Percentiles rank a stretch among this genome's conserved stretches.
Evolutionary conservation across 2,888 invertebrate genomes (phyloP).

Genomic region (Epinotia brunnichana): DNA sequence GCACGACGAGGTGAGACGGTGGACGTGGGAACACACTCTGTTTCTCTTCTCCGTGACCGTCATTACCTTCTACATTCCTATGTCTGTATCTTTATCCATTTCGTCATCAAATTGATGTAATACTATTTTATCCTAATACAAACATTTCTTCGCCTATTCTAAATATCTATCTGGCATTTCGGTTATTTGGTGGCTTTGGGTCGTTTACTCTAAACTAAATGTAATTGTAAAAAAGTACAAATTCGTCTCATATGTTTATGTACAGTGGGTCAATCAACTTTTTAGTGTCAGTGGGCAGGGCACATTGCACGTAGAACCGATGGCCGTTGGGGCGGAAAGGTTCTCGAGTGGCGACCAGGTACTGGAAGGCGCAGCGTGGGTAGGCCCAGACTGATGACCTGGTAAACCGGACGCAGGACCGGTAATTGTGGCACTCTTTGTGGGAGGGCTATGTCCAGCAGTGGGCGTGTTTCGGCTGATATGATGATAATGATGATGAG

Average conservation of each 20-base stretch:
- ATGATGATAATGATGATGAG: too few species aligned
- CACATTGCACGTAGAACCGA: too few species aligned
- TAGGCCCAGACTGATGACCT: too few species aligned
- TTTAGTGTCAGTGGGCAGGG: too few species aligned
- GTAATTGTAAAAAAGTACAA: neutral
- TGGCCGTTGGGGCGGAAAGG: too few species aligned
- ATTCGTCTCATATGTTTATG: neutral
- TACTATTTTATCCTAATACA: neutral
- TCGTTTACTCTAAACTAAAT: neutral
- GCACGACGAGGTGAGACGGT: constrained; percentile 53
- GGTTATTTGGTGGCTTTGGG: neutral
- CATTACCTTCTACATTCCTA: neutral
- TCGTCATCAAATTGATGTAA: neutral
- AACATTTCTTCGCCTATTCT: constrained; percentile 1
- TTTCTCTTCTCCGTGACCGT: constrained; percentile 5
- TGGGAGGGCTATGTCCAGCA: too few species aligned
- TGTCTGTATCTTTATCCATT: neutral
- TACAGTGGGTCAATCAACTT: neutral
- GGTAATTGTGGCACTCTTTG: too few species aligned
- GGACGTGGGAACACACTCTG: constrained; percentile 9
- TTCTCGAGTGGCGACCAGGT: too few species aligned
- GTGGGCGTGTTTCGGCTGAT: too few species aligned
- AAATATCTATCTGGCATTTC: constrained; percentile 6
- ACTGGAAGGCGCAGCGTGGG: too few species aligned
- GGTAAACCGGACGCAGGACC: too few species aligned